These are phyloP conservation scores for Mactra quadrangularis DNA, from an alignment of 1,140 invertebrate genomes.

Conservation along the genomic window DNA sequence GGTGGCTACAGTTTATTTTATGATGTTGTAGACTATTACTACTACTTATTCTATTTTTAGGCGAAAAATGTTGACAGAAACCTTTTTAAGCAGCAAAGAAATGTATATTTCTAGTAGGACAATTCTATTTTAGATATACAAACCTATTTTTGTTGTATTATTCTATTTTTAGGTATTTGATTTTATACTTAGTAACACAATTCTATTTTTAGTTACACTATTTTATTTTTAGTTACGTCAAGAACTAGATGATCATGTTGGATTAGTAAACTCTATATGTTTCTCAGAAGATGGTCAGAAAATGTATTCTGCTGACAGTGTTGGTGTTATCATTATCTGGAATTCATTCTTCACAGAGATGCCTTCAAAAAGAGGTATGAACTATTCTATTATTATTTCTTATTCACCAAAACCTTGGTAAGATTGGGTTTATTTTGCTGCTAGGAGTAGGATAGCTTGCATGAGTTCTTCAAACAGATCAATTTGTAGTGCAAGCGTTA, in stretches of 20 bases:
- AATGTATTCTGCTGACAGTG: conserved; percentile 86
- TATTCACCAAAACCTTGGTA: background rate
- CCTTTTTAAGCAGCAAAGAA: too few species aligned
- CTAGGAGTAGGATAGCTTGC: background rate
- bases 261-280: conserved; percentile 86
- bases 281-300: conserved; percentile 84
- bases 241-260: conserved; percentile 86
- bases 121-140: too few species aligned
- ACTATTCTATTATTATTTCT: background rate
- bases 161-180: too few species aligned
- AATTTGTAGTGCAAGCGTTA: background rate
- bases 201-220: background rate
- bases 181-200: too few species aligned
- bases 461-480: background rate
- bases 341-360: conserved; percentile 80
- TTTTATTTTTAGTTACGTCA: conserved; percentile 83
- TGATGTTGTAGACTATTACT: too few species aligned
- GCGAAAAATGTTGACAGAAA: too few species aligned
- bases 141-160: too few species aligned
- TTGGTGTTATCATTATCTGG: conserved; percentile 86
- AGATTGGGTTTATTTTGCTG: too few species aligned
- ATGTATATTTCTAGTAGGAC: too few species aligned
- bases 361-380: conserved; percentile 71
- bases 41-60: too few species aligned
- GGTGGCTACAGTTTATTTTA: too few species aligned